Base-by-base conservation (phyloP, 92 coral and sea anemone genomes). In the Plumapathes pennacea region DNA sequence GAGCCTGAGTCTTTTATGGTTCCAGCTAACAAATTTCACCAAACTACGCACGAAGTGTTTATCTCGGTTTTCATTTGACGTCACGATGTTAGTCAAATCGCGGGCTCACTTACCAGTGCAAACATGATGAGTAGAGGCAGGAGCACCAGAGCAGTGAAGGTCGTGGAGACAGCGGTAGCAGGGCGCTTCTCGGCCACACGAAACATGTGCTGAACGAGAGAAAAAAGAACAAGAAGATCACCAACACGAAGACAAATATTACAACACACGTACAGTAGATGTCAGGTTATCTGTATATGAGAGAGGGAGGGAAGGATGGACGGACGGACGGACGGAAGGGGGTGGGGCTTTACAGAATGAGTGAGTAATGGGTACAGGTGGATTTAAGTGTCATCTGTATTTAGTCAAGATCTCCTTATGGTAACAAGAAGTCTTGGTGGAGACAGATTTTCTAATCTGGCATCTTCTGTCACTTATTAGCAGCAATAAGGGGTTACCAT, bases 121-220 rank as follows among this genome's bases (percentile, higher is more conserved):
- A 94, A 67, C 89, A 94, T 86, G 26, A 94, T 57, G 20, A 85
- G 75, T 4, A 94, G 85, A 4, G 99, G 99, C 5, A 85, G 44
- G 32, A 85, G 71, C 34, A 89, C 67, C 18, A 94, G 95, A 6
- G 54, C 78, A 19, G 99, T 94, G 79, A 94, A 94, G 2, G 97
- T 75, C 1, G 95, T 82, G 20, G 99, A 94, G 10, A 94, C 99
- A n/a, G 85, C 68, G 58, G 78, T 87, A 11, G 99, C 89, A 13
- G 99, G 99, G 14, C 96, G 89, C 85, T 94, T 94, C 71, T 94
- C 99, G 10, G 99, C 96, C 45, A 78, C 77, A 50, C 95, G 95
- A 83, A 94, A 94, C 84, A 81, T 74, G 67, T 94, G 99, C 99
- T 94, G 61, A 5, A n/a, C n/a, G n/a, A n/a, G n/a, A n/a, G n/a